Evolutionary conservation across 2,113 vertebrate genomes (phyloP).

Genomic region (Cettia cetti): DNA sequence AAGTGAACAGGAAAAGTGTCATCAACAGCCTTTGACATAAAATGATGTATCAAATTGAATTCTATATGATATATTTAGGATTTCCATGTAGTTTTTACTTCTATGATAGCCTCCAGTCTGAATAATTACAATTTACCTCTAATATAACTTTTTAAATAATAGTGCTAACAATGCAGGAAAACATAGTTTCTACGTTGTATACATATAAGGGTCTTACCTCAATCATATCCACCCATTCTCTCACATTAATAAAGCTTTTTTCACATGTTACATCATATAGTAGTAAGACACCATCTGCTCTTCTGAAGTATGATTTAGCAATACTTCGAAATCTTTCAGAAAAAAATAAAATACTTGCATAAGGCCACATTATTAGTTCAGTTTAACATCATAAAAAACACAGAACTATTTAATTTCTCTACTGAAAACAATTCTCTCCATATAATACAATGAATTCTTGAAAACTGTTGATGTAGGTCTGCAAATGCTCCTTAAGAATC

Average conservation of each 20-base stretch:
- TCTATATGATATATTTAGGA: not conserved
- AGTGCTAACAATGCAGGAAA: not conserved
- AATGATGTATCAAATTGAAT: not conserved
- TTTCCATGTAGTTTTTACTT: not conserved
- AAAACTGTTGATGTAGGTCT: not conserved
- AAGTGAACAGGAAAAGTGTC: not conserved
- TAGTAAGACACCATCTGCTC: constrained; percentile 91
- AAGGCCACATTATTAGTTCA: not conserved
- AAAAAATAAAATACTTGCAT: not conserved
- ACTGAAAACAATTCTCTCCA: not conserved
- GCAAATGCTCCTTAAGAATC: not conserved
- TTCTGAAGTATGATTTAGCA: constrained; percentile 95
- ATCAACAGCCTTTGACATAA: not conserved
- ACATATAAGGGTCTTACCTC: constrained; percentile 77
- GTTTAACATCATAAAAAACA: not conserved
- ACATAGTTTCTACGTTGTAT: not conserved
- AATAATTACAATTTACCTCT: not conserved
- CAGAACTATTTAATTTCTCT: not conserved
- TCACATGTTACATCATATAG: constrained; percentile 92
- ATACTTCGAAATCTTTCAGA: constrained; percentile 89
- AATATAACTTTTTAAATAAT: not conserved
- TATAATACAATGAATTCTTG: not conserved
- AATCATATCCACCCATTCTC: constrained; percentile 95
- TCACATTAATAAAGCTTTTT: constrained; percentile 89
- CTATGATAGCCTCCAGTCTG: not conserved